Base-by-base conservation (phyloP, 2,888 invertebrate genomes). In the Lochmaea capreae region DNA sequence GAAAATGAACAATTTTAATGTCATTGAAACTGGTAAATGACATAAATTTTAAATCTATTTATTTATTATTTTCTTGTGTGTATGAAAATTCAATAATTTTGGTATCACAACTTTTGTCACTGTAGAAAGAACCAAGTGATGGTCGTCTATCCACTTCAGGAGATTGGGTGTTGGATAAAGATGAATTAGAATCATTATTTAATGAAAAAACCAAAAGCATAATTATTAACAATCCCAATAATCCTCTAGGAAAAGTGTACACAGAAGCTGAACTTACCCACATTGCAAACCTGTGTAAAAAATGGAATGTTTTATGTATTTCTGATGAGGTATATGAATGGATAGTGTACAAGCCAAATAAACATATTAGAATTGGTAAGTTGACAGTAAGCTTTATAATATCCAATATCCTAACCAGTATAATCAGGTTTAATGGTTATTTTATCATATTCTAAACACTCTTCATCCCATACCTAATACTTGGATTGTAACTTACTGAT, bases 251-350 rank as follows among this genome's bases (percentile, higher is more conserved):
- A 61, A 99, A 99, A 88, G 95, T 97, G 26, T 94, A 93, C 83
- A 91, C 90, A 0, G 79, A 84, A 49, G 87, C 91, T 2, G 96
- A 97, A 86, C 85, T 96, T 78, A 89, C 91, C 80, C 84, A 91
- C 77, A 95, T 99, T 79, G 97, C 97, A 0, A 90, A 93, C 79
- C 88, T 99, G 72, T 98, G 98, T 86, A 94, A 94, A 85, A 96
- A 98, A 84, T 94, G 96, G 90, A 94, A 99, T 85, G 94, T 95
- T 4, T 88, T 99, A 10, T 97, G 97, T 72, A 88, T 99, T 22
- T 93, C 97, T 0, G 99, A 99, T 87, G 99, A 99, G 87, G 99
- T 99, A 0, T 99, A 99, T 81, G 99, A 99, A 87, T 99, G 98
- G 97, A 91, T 99, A 86, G 94, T 96, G 12, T 98, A 93, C 83